These are phyloP conservation scores for Drosophila demipolita DNA, from an alignment of 2,888 invertebrate genomes.

Conservation along the genomic window DNA sequence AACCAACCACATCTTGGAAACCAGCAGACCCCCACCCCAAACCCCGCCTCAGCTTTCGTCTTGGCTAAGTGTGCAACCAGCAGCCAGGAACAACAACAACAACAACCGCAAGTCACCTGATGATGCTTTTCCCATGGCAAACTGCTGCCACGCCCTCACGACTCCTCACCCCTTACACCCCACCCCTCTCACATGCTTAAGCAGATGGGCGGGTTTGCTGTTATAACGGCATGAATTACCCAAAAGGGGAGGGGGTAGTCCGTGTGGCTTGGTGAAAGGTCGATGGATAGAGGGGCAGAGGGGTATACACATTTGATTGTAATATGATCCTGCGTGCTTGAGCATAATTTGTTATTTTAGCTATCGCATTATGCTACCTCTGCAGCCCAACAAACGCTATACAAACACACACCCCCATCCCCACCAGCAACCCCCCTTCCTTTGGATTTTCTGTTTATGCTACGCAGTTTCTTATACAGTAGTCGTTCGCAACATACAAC, in stretches of 20 bases:
- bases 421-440: background rate
- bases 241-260: background rate
- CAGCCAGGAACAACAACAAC: constrained; percentile 2
- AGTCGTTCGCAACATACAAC: background rate
- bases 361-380: constrained; percentile 58
- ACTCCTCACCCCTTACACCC: constrained; percentile 1
- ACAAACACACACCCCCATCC: background rate
- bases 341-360: constrained; percentile 76
- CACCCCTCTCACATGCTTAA: constrained; percentile 21
- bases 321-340: constrained; percentile 74
- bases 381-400: background rate
- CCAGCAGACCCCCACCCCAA: constrained; percentile 21
- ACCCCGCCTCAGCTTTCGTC: background rate
- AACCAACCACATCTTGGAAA: background rate
- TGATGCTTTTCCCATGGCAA: constrained; percentile 67
- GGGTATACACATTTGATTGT: constrained; percentile 37
- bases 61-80: constrained; percentile 52
- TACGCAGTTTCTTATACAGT: constrained; percentile 22
- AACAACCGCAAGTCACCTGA: constrained; percentile 64
- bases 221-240: constrained; percentile 25
- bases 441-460: constrained; percentile 1
- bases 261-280: background rate
- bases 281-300: background rate
- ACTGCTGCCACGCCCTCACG: constrained; percentile 15
- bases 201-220: constrained; percentile 31